Evolutionary conservation across 2,888 invertebrate genomes (phyloP), one percentile per base, ranked within the genome.

Genomic region (Scaptomyza reducta): DNA sequence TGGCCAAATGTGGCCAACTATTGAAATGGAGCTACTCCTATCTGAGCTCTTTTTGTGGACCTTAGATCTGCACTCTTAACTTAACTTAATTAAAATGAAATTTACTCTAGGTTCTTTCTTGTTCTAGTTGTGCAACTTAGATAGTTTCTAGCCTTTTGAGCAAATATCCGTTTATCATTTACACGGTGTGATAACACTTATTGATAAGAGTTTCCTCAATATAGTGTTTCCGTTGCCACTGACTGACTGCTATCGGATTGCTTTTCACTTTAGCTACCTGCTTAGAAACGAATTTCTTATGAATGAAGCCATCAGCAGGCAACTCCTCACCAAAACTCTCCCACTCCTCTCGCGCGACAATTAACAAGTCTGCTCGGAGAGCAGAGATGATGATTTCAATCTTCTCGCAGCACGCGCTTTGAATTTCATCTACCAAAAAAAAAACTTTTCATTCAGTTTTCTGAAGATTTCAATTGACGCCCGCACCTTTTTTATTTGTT

Each of bases 381-480:
- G 13, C 16, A 40, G 44, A 42, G 41, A 29, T 25, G 35, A 9
- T 35, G 76, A 76, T 79, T 61, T 25, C 63, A 57, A 69, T 67
- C 72, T 66, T 27, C 35, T 38, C 40, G 50, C 55, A 80, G 80
- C 80, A 81, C 86, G 79, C 80, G 86, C 74, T 82, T 61, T 55
- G 76, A 73, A 83, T 74, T 42, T 53, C 64, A 58, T 60, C 73
- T 60, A 65, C 10, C 44, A 18, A 22, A 51, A 49, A 44, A 61
- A 70, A 74, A 70, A 63, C n/a, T 79, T 80, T 81, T 75, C 80
- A 81, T 82, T 81, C 82, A 85, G 44, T 57, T 77, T 61, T 72
- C 62, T 60, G 4, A 25, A 62, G 66, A 59, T 71, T 74, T 73
- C 63, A 73, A 73, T 74, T 68, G 35, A 77, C 75, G 46, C 77